Conservation (phyloP, 2,113 vertebrate species). For the Eulemur macaco region DNA sequence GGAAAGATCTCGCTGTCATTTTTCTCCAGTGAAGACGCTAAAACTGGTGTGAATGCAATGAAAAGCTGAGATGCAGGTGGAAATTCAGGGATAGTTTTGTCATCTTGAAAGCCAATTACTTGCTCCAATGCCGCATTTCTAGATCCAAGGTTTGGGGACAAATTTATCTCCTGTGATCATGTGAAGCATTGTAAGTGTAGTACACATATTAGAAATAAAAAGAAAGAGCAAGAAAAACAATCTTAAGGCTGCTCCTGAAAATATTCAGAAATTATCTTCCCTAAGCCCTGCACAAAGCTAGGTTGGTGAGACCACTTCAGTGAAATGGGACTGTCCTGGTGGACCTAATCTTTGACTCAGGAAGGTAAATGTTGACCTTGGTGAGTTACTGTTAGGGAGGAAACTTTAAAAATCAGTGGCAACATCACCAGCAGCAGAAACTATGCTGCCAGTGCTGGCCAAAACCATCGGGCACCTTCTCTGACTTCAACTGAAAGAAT, state of each 20-base stretch:
- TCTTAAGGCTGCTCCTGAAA: conserved; percentile 42
- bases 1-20: conserved; percentile 60
- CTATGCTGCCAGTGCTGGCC: background rate
- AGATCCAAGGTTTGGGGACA: conserved; percentile 66
- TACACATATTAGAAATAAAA: conserved; percentile 65
- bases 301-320: background rate
- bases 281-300: background rate
- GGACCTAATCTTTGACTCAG: background rate
- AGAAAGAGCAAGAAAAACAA: conserved; percentile 53
- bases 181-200: conserved; percentile 41
- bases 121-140: conserved; percentile 73
- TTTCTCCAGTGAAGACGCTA: conserved; percentile 61
- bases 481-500: conserved; percentile 22
- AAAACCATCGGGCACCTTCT: background rate
- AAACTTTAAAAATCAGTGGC: background rate
- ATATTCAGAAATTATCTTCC: conserved; percentile 45
- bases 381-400: background rate
- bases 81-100: conserved; percentile 73
- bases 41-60: conserved; percentile 68
- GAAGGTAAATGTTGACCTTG: conserved; percentile 5
- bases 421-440: background rate
- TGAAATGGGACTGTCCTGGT: background rate
- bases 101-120: conserved; percentile 78
- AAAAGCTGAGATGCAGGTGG: conserved; percentile 70
- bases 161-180: conserved; percentile 62